Evolutionary conservation across 2,888 invertebrate species (phyloP).

Genomic region (Cyclophora albipunctata): DNA sequence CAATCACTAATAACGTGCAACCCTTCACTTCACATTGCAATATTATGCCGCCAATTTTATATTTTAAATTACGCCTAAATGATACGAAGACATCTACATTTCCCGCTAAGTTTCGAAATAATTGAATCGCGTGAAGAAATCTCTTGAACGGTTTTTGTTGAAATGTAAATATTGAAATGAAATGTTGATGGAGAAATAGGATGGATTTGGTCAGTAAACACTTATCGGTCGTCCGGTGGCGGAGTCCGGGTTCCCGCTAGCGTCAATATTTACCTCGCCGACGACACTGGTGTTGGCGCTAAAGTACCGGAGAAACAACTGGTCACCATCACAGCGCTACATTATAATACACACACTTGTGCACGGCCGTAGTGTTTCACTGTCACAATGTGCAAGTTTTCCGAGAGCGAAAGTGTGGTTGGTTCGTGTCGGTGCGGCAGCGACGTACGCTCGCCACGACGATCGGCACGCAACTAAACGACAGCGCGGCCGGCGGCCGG

Average conservation of each 20-base stretch:
- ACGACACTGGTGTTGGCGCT: slow-evolving; percentile 40
- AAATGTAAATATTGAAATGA: slow-evolving; percentile 33
- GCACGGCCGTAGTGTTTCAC: slow-evolving; percentile 20
- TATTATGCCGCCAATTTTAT: not conserved
- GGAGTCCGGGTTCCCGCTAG: slow-evolving; percentile 22
- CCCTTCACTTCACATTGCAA: too few species aligned
- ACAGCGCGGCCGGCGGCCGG: slow-evolving; percentile 16
- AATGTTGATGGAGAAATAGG: slow-evolving; percentile 23
- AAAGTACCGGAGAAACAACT: slow-evolving; percentile 37
- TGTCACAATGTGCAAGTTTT: slow-evolving; percentile 36
- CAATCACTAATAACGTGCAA: not conserved
- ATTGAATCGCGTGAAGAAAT: too few species aligned
- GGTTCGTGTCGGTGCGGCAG: slow-evolving; percentile 15
- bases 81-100: not conserved
- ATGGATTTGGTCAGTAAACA: slow-evolving; percentile 30
- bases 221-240: slow-evolving; percentile 28
- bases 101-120: not conserved
- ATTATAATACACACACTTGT: slow-evolving; percentile 30
- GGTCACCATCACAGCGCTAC: slow-evolving; percentile 37
- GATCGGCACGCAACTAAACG: slow-evolving; percentile 52
- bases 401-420: slow-evolving; percentile 28
- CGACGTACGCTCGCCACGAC: slow-evolving; percentile 47
- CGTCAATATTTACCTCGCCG: slow-evolving; percentile 64
- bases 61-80: not conserved
- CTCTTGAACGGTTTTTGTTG: not conserved